Evolutionary conservation across 2,113 vertebrate genomes (phyloP).

Genomic region (Zapus hudsonius): DNA sequence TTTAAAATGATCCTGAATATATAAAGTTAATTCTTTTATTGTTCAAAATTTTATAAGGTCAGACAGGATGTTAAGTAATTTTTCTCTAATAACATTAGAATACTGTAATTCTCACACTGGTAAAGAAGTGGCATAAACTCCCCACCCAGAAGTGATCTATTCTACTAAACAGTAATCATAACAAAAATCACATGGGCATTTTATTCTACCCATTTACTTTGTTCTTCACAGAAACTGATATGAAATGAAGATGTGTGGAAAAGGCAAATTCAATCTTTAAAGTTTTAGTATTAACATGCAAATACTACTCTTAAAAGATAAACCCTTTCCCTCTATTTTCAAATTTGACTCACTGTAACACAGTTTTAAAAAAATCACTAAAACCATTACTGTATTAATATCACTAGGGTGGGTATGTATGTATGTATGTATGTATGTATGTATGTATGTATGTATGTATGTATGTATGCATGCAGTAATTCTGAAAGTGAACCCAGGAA

Average conservation of each 20-base stretch:
- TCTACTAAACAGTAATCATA: constrained; percentile 37
- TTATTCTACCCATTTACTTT: constrained; percentile 72
- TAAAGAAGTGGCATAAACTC: constrained; percentile 70
- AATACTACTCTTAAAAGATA: constrained; percentile 58
- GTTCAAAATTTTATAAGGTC: constrained; percentile 77
- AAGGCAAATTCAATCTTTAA: constrained; percentile 70
- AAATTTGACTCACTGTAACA: constrained; percentile 68
- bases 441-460: too few relatives aligned
- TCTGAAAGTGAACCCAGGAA: constrained; percentile 55
- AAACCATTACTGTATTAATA: constrained; percentile 40
- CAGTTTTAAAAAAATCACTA: constrained; percentile 55
- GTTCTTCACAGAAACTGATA: constrained; percentile 68
- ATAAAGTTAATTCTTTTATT: constrained; percentile 77
- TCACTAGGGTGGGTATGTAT: too few relatives aligned
- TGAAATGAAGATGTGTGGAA: constrained; percentile 69
- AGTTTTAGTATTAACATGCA: constrained; percentile 70
- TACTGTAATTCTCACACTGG: constrained; percentile 71
- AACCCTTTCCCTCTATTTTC: constrained; percentile 75
- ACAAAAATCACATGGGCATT: constrained; percentile 65
- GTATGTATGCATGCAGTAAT: constrained; percentile 43
- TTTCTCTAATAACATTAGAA: constrained; percentile 60
- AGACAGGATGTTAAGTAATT: constrained; percentile 65
- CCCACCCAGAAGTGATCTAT: constrained; percentile 72
- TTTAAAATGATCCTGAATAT: constrained; percentile 76
- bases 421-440: too few relatives aligned